Base-by-base conservation (phyloP, 1,140 invertebrate species). In the Anastrepha ludens region DNA sequence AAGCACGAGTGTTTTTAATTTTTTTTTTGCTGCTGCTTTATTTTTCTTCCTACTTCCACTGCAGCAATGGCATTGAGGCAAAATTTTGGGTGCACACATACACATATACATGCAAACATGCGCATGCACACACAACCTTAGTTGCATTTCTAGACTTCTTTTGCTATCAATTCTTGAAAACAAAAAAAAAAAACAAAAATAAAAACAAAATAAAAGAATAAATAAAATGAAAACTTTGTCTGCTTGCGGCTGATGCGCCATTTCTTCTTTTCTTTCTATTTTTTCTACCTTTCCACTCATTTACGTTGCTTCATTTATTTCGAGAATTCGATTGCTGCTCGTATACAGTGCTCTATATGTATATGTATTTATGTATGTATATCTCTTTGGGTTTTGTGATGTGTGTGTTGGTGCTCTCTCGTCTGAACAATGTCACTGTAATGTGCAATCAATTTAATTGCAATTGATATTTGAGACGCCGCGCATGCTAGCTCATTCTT, bases 401-500 rank as follows among this genome's bases (percentile, higher is more conserved):
- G 13, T 0, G 55, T 58, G 55, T 55, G 50, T 55, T 55, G 50
- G 9, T 39, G 15, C 20, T 81, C 11, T 9, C 47, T 17, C 47
- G 47, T 81, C 47, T 81, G 47, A 47, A 74, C 70, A 74, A 74
- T 81, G 74, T 81, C 74, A 81, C 29, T 86, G 60, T 86, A 39
- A 64, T 41, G 55, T 64, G 85, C 59, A 41, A 62, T 86, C 59
- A 62, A 62, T 86, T 86, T 86, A 86, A 86, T 86, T 86, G 85
- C 85, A 86, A 86, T 86, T 86, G 85, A 86, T 86, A 86, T 86
- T 86, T 86, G 85, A 60, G 85, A 62, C 85, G 20, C 7, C 60
- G 85, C 50, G 74, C 74, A 50, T 55, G 74, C 74, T 47, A 81
- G n/a, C 9, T 29, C 29, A 29, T 29, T 29, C 29, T 29, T 29